Conservation (phyloP, 53 echinoderm and acorn worm genomes). For the Hippasteria phrygiana region DNA sequence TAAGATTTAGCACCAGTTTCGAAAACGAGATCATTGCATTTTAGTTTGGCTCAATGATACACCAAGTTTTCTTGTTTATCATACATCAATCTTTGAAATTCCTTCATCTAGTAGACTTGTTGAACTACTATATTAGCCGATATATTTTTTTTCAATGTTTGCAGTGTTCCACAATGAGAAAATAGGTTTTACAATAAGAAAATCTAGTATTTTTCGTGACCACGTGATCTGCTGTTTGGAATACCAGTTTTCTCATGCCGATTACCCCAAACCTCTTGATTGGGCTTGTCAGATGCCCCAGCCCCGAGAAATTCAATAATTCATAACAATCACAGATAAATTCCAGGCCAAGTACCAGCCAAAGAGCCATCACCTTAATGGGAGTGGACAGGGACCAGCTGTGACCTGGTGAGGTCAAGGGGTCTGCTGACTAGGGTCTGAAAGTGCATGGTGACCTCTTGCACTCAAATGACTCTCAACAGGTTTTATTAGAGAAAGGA, state of each 20-base stretch:
- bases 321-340: background rate
- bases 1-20: too few relatives aligned
- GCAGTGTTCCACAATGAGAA: too few relatives aligned
- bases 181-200: background rate
- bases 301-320: constrained; percentile 13
- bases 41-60: too few relatives aligned
- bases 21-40: too few relatives aligned
- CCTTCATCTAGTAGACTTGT: too few relatives aligned
- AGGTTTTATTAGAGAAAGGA: too few relatives aligned
- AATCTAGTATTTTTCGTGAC: background rate
- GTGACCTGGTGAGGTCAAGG: constrained; percentile 23
- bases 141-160: too few relatives aligned
- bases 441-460: constrained; percentile 32
- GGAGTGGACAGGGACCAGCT: constrained; percentile 33
- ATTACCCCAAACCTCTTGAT: background rate
- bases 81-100: too few relatives aligned
- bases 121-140: too few relatives aligned
- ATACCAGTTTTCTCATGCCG: background rate
- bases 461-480: constrained; percentile 24
- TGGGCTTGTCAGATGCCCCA: constrained; percentile 13
- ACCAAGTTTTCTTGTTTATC: too few relatives aligned
- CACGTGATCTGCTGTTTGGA: background rate
- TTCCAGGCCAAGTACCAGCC: constrained; percentile 41
- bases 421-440: constrained; percentile 37
- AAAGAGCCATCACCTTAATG: constrained; percentile 10